Percentiles rank a stretch among this genome's conserved stretches.
Evolutionary conservation across 2,888 invertebrate species (phyloP).

Genomic region (Trachelus stipa): DNA sequence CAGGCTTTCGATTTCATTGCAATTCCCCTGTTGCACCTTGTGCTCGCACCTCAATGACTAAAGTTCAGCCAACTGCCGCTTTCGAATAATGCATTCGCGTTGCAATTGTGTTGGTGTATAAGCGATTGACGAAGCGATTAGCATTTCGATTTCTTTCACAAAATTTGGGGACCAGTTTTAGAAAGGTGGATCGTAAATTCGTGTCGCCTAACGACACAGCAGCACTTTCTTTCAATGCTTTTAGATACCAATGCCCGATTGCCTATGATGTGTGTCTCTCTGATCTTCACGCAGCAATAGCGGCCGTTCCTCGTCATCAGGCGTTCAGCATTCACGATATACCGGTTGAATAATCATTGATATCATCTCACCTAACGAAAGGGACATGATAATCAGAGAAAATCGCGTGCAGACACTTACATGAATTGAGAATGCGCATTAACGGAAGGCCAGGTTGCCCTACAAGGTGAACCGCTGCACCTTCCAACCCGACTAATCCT

Average conservation of each 20-base stretch:
- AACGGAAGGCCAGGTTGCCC: background rate
- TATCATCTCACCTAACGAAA: background rate
- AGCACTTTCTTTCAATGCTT: constrained; percentile 16
- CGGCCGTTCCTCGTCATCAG: background rate
- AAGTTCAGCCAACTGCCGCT: constrained; percentile 6
- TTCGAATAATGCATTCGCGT: constrained; percentile 1
- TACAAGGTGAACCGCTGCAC: background rate
- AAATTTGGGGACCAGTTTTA: constrained; percentile 32
- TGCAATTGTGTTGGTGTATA: background rate
- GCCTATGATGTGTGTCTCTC: background rate
- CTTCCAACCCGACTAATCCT: background rate
- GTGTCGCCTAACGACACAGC: constrained; percentile 34
- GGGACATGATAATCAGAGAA: background rate
- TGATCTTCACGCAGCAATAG: background rate
- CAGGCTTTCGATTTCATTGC: constrained; percentile 8
- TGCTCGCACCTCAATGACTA: background rate
- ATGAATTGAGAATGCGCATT: background rate
- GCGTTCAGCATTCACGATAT: background rate
- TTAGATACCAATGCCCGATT: background rate
- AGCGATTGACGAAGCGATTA: background rate
- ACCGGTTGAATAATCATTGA: background rate
- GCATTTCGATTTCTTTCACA: background rate
- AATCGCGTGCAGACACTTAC: background rate
- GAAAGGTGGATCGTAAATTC: constrained; percentile 49
- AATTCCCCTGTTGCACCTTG: constrained; percentile 2